A percentile compares a stretch with the other conserved stretches of the same genome.
These are phyloP conservation scores for Bombus terrestris DNA, from an alignment of 1,140 invertebrate species.

Conservation along the genomic window DNA sequence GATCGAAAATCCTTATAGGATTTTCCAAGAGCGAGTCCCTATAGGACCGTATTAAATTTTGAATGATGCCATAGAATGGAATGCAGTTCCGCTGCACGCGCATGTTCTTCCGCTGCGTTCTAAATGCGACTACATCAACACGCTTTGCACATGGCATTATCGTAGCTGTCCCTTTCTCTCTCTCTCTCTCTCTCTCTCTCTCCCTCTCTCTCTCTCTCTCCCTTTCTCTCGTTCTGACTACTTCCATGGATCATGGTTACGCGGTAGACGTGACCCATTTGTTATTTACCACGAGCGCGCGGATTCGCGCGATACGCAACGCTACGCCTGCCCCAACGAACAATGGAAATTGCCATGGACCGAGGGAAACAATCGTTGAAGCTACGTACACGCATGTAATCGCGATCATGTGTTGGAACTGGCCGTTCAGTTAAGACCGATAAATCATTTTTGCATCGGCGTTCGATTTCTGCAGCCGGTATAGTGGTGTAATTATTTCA, in stretches of 20 bases:
- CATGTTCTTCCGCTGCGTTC: conserved; percentile 53
- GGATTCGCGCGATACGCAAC: conserved; percentile 67
- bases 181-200: too few species aligned
- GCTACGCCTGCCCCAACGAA: conserved; percentile 36
- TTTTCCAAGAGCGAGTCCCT: background rate
- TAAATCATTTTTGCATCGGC: conserved; percentile 59
- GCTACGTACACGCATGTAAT: conserved; percentile 47
- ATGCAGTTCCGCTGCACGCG: conserved; percentile 14
- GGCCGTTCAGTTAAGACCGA: conserved; percentile 46
- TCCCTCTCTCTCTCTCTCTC: too few species aligned
- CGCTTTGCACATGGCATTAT: conserved; percentile 58
- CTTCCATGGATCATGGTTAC: conserved; percentile 67
- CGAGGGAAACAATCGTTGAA: conserved; percentile 58
- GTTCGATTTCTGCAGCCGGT: conserved; percentile 7
- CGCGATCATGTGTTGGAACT: conserved; percentile 47
- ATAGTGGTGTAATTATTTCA: conserved; percentile 27
- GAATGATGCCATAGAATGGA: conserved; percentile 3
- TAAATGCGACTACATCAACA: conserved; percentile 49
- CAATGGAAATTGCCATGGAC: conserved; percentile 58
- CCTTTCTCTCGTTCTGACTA: conserved; percentile 19
- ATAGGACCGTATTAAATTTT: background rate
- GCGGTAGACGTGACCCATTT: conserved; percentile 64
- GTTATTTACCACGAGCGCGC: conserved; percentile 62
- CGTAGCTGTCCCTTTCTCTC: background rate
- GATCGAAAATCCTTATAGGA: background rate